Base-by-base conservation (phyloP, 2,888 invertebrate genomes). In the Lasioglossum calceatum region DNA sequence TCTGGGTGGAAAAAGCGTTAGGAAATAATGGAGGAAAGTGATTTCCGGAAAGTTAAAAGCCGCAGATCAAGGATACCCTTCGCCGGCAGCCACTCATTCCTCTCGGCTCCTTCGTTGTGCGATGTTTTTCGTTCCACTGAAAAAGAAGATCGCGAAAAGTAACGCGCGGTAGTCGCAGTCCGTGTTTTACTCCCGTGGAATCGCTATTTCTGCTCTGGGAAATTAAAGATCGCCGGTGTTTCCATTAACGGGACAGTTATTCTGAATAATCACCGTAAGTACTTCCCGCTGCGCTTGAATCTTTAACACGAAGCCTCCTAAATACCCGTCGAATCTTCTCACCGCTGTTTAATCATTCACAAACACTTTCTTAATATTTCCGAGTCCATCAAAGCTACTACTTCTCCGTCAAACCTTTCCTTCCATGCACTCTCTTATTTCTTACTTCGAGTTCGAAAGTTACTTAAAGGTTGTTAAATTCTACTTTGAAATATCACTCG, bases 31-130 rank as follows among this genome's bases (percentile, higher is more conserved):
- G 94, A 93, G 92, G 93, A 93, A 94, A 94, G 94, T 94, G 94
- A 94, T 95, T 95, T 95, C 94, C 93, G 93, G 92, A 91, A 94
- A 94, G 94, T 94, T 94, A 93, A 95, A 94, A 94, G 94, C 94
- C 92, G 90, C 92, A 92, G 93, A 95, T 94, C 93, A 93, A 92
- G 93, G 92, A 92, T 92, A 92, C 90, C 91, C 90, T 86, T 88
- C 82, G 85, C 85, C 81, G 75, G 64, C 77, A 77, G 81, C 84
- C 79, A 75, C 82, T 81, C 84, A 42, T 83, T 75, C 81, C 67
- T 72, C 61, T 70, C 47, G 77, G 77, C 84, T 85, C 84, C 32
- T 78, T 75, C 67, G 70, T 67, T 75, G 61, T 42, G n/a, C 14
- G 36, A 47, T 76, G 75, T 75, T 79, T 79, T 75, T 76, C 50